Base-by-base conservation (phyloP, 1,140 invertebrate genomes). In the Trichonephila clavata region DNA sequence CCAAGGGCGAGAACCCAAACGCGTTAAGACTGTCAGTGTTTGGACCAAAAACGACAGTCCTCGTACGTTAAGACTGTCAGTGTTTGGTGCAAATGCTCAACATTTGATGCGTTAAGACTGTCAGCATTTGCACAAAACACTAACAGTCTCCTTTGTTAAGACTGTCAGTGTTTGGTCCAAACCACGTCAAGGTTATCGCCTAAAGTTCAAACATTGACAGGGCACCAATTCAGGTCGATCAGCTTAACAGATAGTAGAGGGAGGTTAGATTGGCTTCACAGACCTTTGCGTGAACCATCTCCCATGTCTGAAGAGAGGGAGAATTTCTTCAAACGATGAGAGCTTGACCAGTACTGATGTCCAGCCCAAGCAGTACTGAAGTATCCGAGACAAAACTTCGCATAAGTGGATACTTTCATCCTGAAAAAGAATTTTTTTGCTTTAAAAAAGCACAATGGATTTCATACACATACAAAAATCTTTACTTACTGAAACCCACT, bases 21-120 rank as follows among this genome's bases (percentile, higher is more conserved):
- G 14, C 13, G 88, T 90, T 90, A 90, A 90, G 88, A 90, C 88
- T 90, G 88, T 90, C 88, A 90, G 88, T 90, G 88, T 90, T 90
- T 90, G 88, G 88, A 39, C 88, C 71, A 90, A 90, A 90, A 27
- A 27, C 16, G 10, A 60, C 27, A 24, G n/a, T 24, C 18, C 4
- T 21, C 13, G 18, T 18, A 1, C 50, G 88, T 90, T 90, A 90
- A 90, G 88, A 90, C 88, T 90, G 88, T 90, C 88, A 90, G 88
- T 90, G 88, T 90, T 90, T 90, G 88, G 88, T 50, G 16, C 88
- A 80, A 80, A 90, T 68, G 43, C 71, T 1, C 4, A 60, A 27
- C 1, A 14, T n/a, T 10, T 14, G 14, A 39, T 21, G 21, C 27
- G 71, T 80, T 90, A 90, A 90, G 68, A 80, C 88, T 80, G 88